Evolutionary conservation across 1,140 invertebrate genomes (phyloP).

Genomic region (Maniola jurtina): DNA sequence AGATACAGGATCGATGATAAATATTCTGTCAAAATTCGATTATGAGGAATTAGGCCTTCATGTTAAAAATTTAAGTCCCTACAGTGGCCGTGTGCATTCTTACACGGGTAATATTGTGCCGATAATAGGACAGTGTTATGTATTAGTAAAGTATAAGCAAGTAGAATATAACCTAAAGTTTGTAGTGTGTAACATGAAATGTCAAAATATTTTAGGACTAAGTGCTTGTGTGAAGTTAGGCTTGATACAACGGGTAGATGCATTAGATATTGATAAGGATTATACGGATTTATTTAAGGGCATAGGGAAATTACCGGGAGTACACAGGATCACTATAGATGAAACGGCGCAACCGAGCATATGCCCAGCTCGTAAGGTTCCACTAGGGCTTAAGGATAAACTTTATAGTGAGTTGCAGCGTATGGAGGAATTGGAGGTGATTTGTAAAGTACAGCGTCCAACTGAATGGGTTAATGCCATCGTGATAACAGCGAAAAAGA

Average conservation of each 20-base stretch:
- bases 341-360: neutral
- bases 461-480: conserved; percentile 1
- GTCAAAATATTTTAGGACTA: neutral
- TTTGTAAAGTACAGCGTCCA: neutral
- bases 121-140: conserved; percentile 28
- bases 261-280: neutral
- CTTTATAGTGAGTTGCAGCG: neutral
- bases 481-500: conserved; percentile 28
- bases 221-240: neutral
- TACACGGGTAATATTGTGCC: conserved; percentile 31
- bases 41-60: conserved; percentile 27
- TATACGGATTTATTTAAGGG: neutral
- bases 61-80: conserved; percentile 1
- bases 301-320: neutral
- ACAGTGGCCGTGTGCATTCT: conserved; percentile 14
- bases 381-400: neutral
- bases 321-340: neutral
- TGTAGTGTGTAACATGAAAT: conserved; percentile 22
- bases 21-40: conserved; percentile 24
- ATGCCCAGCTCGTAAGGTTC: neutral
- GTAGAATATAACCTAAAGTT: conserved; percentile 22
- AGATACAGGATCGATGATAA: conserved; percentile 30
- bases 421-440: neutral
- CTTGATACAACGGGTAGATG: neutral
- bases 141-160: conserved; percentile 30